Base-by-base conservation (phyloP, 2,888 invertebrate species). In the Spodoptera picta region DNA sequence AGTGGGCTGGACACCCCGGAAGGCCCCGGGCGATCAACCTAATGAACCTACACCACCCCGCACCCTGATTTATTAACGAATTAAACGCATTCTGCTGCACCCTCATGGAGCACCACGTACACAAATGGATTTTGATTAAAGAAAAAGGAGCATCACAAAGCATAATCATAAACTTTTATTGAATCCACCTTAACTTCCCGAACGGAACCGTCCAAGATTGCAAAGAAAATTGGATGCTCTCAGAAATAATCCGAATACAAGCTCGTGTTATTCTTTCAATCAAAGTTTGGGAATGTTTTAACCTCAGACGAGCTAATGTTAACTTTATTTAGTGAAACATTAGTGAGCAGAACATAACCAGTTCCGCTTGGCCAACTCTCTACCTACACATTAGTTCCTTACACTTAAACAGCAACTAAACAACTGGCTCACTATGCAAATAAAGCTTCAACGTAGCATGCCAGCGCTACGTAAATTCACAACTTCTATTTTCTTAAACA, bases 51-150 rank as follows among this genome's bases (percentile, higher is more conserved):
- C 80, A 87, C 90, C 91, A 88, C 91, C 93, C 92, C 88, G 84
- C 88, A 88, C 89, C 89, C 93, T 93, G 94, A 94, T 94, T 94
- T 94, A 94, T 94, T 94, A 93, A 94, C 94, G 86, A 94, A 94
- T 94, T 94, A 94, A 94, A 92, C 90, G 94, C 94, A 93, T 93
- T 91, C 91, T 91, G 85, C 84, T 93, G 92, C 94, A 92, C 92
- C 92, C 92, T 87, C 87, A 85, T 89, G 85, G 85, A 90, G 86
- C 64, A 80, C 80, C 78, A 81, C 83, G 79, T 61, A 48, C 52
- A 65, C 54, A 56, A 51, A 59, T 53, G 55, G 46, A 23, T 46
- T 70, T 62, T 57, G 43, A 75, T 63, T 75, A 58, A 61, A 65
- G 57, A 74, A 77, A 74, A 62, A 55, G 44, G 59, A 73, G 27